A percentile compares a stretch with the other conserved stretches of the same genome.
These are phyloP conservation scores for Megaceryle alcyon DNA, from an alignment of 2,797 vertebrate genomes.

Conservation along the genomic window DNA sequence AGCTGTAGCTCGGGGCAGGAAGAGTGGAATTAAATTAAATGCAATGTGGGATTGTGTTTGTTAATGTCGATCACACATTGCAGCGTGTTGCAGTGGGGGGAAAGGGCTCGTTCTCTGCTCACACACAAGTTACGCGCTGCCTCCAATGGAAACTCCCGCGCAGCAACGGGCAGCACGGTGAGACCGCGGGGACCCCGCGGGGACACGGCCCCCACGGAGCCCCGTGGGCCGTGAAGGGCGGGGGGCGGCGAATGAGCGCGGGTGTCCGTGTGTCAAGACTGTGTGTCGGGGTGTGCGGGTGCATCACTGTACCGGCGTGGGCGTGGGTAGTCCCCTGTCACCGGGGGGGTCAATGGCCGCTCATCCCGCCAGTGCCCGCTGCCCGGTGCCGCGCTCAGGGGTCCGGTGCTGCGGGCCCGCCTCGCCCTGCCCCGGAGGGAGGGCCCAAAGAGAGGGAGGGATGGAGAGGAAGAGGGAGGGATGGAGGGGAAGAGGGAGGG, in stretches of 20 bases:
- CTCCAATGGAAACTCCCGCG: not conserved
- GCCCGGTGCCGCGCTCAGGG: not conserved
- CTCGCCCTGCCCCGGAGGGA: not conserved
- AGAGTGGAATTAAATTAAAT: conserved; percentile 77
- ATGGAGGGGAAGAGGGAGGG: not conserved
- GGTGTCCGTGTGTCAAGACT: accelerated
- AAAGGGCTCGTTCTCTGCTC: not conserved
- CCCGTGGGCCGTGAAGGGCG: not conserved
- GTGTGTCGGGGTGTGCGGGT: not conserved
- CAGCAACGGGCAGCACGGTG: not conserved
- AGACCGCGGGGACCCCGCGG: not conserved
- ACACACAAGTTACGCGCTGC: not conserved
- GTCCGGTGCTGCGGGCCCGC: not conserved
- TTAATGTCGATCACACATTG: conserved; percentile 63
- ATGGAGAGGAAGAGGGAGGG: not conserved
- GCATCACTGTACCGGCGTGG: not conserved
- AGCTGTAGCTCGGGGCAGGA: conserved; percentile 74
- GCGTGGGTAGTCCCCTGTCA: not conserved
- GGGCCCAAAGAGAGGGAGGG: not conserved
- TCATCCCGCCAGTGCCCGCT: not conserved
- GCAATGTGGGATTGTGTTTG: conserved; percentile 66
- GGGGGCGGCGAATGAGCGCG: too few relatives aligned
- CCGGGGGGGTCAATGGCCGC: not conserved
- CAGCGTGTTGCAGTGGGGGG: conserved; percentile 14
- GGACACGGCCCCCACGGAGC: not conserved